A percentile compares a stretch with the other conserved stretches of the same genome.
phyloP scores from a whole-genome alignment of 2,797 vertebrate genomes.

The Sparus aurata region DNA sequence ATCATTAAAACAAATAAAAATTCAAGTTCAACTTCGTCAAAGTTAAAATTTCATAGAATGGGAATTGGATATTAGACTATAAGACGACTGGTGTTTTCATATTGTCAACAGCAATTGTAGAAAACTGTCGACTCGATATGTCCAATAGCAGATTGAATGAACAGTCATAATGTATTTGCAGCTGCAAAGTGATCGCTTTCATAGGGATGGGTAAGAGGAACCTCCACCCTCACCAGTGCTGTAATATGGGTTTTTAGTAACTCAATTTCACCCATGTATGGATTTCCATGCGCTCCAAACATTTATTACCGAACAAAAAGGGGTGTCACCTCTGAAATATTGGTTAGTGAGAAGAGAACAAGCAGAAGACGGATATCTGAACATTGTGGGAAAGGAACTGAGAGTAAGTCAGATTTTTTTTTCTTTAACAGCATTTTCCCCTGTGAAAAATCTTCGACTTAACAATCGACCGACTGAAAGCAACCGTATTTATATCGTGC shows the following conservation, averaged over 20 bases:
- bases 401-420: conserved; percentile 56
- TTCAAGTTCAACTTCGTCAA: not conserved
- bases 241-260: conserved; percentile 78
- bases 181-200: conserved; percentile 78
- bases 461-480: not conserved
- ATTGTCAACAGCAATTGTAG: conserved; percentile 34
- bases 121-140: conserved; percentile 49
- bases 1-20: not conserved
- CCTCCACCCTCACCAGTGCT: conserved; percentile 54
- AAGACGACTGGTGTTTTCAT: conserved; percentile 30
- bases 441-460: not conserved
- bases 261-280: conserved; percentile 70
- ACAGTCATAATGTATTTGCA: conserved; percentile 73
- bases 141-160: conserved; percentile 65
- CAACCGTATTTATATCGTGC: not conserved
- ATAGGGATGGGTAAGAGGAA: conserved; percentile 73
- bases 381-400: not conserved
- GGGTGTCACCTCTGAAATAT: conserved; percentile 62
- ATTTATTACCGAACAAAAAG: conserved; percentile 83
- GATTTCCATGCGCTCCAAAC: conserved; percentile 62
- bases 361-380: conserved; percentile 40
- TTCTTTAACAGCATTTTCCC: not conserved
- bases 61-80: conserved; percentile 13
- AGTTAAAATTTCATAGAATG: conserved; percentile 1
- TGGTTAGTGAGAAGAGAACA: conserved; percentile 54